These are phyloP conservation scores for Geopemphigus sp. DNA, from an alignment of 1,140 invertebrate genomes.

Conservation along the genomic window DNA sequence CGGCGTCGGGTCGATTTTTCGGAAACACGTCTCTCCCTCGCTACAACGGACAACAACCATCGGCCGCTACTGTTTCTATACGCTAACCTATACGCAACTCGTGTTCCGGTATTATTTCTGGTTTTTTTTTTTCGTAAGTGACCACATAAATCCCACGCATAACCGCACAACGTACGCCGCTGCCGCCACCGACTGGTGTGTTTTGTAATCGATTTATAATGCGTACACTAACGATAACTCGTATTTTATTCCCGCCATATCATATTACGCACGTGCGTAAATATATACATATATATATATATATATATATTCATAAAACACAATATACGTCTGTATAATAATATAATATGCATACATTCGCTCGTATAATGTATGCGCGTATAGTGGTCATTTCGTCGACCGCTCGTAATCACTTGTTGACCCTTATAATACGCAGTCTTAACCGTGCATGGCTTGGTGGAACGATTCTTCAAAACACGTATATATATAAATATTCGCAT, in stretches of 20 bases:
- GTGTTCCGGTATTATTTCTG: too few species aligned
- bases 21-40: too few species aligned
- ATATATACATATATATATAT: too few species aligned
- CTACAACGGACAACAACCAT: too few species aligned
- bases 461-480: conserved; percentile 4
- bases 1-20: too few species aligned
- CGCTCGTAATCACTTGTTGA: conserved; percentile 37
- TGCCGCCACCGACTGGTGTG: not conserved
- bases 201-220: conserved; percentile 24
- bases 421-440: conserved; percentile 31
- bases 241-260: conserved; percentile 2
- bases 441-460: not conserved
- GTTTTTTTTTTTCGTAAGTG: not conserved
- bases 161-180: too few species aligned
- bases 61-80: too few species aligned
- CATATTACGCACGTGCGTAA: not conserved
- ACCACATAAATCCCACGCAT: conserved; percentile 1
- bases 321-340: too few species aligned
- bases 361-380: not conserved
- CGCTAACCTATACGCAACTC: too few species aligned
- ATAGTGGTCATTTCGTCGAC: conserved; percentile 21
- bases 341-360: not conserved
- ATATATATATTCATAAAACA: not conserved
- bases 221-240: conserved; percentile 19
- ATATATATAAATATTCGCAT: too few species aligned